A percentile compares a stretch with the other conserved stretches of the same genome.
These are phyloP conservation scores for Scleropages formosus DNA, from an alignment of 2,797 vertebrate genomes.

Conservation along the genomic window DNA sequence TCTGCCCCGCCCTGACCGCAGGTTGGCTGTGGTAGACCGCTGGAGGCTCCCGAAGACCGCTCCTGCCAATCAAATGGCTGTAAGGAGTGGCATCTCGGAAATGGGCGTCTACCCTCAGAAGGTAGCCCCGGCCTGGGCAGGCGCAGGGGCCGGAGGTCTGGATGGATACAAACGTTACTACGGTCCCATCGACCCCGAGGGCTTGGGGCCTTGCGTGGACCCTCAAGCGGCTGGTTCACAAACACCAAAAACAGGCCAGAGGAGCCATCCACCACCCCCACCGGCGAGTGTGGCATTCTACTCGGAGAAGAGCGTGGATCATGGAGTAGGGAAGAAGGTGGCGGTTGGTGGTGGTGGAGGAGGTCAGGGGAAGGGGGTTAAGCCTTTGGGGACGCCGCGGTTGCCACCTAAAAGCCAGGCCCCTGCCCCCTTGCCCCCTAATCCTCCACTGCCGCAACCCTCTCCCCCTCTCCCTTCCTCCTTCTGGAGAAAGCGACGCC, in stretches of 20 bases:
- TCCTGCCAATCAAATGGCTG: slow-evolving; percentile 65
- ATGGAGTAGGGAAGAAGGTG: slow-evolving; percentile 76
- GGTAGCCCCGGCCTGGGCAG: slow-evolving; percentile 69
- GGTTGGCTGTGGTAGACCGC: slow-evolving; percentile 79
- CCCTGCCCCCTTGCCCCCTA: slow-evolving; percentile 76
- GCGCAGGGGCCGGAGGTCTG: slow-evolving; percentile 56
- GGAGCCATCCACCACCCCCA: slow-evolving; percentile 72
- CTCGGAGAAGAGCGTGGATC: slow-evolving; percentile 74
- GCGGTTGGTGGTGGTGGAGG: slow-evolving; percentile 71
- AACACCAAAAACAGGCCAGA: slow-evolving; percentile 76
- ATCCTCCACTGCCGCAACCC: slow-evolving; percentile 80
- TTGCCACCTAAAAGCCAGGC: slow-evolving; percentile 72
- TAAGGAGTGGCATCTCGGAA: slow-evolving; percentile 62
- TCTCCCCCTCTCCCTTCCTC: slow-evolving; percentile 85
- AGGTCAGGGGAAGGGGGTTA: slow-evolving; percentile 76
- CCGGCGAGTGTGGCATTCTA: slow-evolving; percentile 75
- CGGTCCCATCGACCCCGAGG: slow-evolving; percentile 90
- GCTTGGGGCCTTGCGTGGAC: slow-evolving; percentile 79
- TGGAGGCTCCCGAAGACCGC: slow-evolving; percentile 78
- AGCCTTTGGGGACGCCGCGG: slow-evolving; percentile 73
- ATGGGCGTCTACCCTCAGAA: slow-evolving; percentile 73
- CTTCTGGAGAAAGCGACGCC: slow-evolving; percentile 78
- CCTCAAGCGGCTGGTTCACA: slow-evolving; percentile 73
- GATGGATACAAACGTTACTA: slow-evolving; percentile 92
- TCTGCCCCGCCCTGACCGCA: slow-evolving; percentile 77